Evolutionary conservation across 2,888 invertebrate genomes (phyloP), one percentile per base, ranked within the genome.

Genomic region (Nomada fabriciana): DNA sequence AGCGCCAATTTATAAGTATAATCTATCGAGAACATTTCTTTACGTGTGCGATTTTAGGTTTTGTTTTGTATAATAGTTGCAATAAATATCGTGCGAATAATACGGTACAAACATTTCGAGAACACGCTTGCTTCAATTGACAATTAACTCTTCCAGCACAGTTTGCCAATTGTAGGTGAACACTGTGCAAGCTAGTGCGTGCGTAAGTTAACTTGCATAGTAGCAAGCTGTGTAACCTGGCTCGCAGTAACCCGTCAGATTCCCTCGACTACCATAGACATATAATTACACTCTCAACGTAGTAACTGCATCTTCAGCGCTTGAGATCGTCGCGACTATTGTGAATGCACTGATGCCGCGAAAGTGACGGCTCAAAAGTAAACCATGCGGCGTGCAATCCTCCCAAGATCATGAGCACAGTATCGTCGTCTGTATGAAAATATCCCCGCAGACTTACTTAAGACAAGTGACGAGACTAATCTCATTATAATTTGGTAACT

Each of bases 261-360:
- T 57, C 74, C 67, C 75, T 63, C 75, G 50, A 50, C 68, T 68
- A 25, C 57, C 29, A 74, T 64, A 61, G 63, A 36, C 36, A 36
- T 36, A 69, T 78, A 78, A 78, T 78, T 78, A 63, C 76, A 52
- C 75, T 42, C 78, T 50, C 68, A n/a, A 13, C 55, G 63, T n/a
- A 47, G 68, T 69, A 63, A 63, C 78, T 78, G 78, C 74, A n/a
- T 57, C 42, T 55, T 55, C 42, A 57, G 25, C 25, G 68, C 47
- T 63, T n/a, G 50, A 63, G 57, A 78, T 75, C 68, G 68, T 78
- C 68, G 61, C 75, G 43, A 5, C 78, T 57, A 63, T 78, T 75
- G 78, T 57, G 55, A 68, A n/a, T 13, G 74, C 77, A 60, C 43
- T 50, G 57, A n/a, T 42, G 43, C 23, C 52, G 42, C 43, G 60